Conservation (phyloP, 2,888 invertebrate species). For the Acanthosepion lycidas region DNA sequence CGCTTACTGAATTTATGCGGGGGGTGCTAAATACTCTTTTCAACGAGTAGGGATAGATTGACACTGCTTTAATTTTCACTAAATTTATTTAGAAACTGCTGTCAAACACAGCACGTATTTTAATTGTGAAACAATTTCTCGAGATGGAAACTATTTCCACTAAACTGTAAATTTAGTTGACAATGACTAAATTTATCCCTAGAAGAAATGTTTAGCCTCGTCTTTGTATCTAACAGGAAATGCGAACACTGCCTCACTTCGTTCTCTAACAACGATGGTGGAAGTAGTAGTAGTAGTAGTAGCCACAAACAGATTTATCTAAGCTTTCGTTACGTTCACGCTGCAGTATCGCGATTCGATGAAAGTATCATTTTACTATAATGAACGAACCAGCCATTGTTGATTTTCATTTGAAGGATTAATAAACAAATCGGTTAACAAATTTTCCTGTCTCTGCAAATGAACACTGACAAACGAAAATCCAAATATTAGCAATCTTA, state of each 20-base stretch:
- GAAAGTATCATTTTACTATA: background rate
- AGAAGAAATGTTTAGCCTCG: background rate
- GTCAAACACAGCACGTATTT: background rate
- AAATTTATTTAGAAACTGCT: no score
- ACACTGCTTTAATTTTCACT: no score
- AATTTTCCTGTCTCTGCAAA: background rate
- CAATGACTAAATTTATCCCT: background rate
- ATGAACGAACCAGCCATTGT: slow-evolving; percentile 33
- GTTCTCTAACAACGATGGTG: background rate
- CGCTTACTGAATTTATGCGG: no score
- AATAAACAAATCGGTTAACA: background rate
- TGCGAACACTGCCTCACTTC: background rate
- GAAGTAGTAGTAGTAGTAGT: background rate
- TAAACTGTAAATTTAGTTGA: background rate
- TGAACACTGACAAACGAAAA: background rate
- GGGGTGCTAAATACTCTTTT: background rate
- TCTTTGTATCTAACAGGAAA: slow-evolving; percentile 18
- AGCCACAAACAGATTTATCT: background rate
- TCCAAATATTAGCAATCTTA: background rate
- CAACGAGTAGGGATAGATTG: background rate
- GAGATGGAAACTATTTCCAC: background rate
- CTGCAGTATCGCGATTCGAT: background rate
- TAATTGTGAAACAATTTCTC: no score
- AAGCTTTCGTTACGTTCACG: background rate
- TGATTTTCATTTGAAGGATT: background rate